Evolutionary conservation across 2,888 invertebrate genomes (phyloP).

Genomic region (Nomada goodeniana): DNA sequence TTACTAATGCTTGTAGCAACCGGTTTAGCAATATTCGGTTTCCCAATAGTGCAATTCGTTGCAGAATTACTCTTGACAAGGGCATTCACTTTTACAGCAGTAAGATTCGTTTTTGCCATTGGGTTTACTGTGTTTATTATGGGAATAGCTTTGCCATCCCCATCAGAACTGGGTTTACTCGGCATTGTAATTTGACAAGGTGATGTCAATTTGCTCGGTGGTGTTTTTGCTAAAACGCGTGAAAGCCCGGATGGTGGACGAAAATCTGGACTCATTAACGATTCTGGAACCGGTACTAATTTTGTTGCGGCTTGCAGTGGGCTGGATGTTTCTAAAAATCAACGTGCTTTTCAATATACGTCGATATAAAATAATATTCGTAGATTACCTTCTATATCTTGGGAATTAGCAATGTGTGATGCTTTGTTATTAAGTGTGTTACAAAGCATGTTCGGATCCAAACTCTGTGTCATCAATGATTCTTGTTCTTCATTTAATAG

Average conservation of each 20-base stretch:
- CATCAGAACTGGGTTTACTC: slow-evolving; percentile 72
- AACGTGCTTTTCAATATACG: background rate
- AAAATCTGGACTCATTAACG: slow-evolving; percentile 94
- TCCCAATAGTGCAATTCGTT: slow-evolving; percentile 75
- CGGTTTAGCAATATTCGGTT: slow-evolving; percentile 78
- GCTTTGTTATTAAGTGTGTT: slow-evolving; percentile 82
- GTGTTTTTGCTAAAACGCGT: slow-evolving; percentile 77
- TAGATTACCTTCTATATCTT: slow-evolving; percentile 77
- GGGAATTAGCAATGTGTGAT: slow-evolving; percentile 66
- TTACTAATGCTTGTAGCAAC: slow-evolving; percentile 74
- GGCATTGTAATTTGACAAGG: slow-evolving; percentile 79
- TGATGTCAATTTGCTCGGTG: slow-evolving; percentile 79
- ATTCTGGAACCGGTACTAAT: slow-evolving; percentile 95
- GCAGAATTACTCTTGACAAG: slow-evolving; percentile 78
- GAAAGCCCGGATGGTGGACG: slow-evolving; percentile 82
- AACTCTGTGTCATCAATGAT: slow-evolving; percentile 87
- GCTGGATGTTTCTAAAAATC: slow-evolving; percentile 83
- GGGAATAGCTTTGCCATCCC: slow-evolving; percentile 76
- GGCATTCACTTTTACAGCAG: slow-evolving; percentile 74
- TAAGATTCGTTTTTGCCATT: slow-evolving; percentile 76
- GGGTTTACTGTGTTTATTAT: slow-evolving; percentile 79
- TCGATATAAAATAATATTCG: background rate
- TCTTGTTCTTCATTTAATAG: slow-evolving; percentile 75
- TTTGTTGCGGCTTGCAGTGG: slow-evolving; percentile 93
- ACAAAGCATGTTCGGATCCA: slow-evolving; percentile 87